Evolutionary conservation across 1,140 invertebrate genomes (phyloP), one percentile per base, ranked within the genome.

Genomic region (Cyphomyrmex costatus): DNA sequence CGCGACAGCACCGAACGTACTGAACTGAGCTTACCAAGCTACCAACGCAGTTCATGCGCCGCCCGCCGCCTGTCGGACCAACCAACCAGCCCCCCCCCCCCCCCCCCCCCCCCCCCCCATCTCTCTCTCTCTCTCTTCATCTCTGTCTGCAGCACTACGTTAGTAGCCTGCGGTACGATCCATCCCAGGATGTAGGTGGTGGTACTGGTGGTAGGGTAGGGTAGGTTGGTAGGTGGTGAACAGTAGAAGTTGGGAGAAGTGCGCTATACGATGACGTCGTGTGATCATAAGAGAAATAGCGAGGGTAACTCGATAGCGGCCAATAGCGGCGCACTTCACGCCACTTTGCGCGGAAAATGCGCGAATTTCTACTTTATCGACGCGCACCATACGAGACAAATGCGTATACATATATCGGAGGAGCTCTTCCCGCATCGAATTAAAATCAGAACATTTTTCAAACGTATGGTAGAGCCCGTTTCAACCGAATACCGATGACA

Each of bases 1-100:
- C 85, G 63, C 89, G 85, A 92, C 79, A 85, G 89, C 91, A 88
- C 88, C 86, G 86, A 88, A 85, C 87, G 86, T 88, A 92, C 91
- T 92, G 83, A 66, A 42, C 36, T 42, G 36, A 3, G 51, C 19
- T n/a, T 53, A 19, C 49, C 8, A 30, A 65, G 42, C 36, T 42
- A 42, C 3, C 70, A 66, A 65, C 77, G 61, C 8, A 78, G 63
- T 30, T 58, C 58, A 63, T 58, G 6, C 53, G 53, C 8, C n/a
- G 53, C 49, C 24, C 68, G 83, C 89, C 68, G 86, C 63, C 27
- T n/a, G n/a, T n/a, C n/a, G 58, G 10, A 8, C 36, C 10, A 19
- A 36, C 63, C 53, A n/a, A 2, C 56, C 21, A 10, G 2, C 56
- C 56, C 4, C 21, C 56, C 3, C 36, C 36, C 36, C 7, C 36